Base-by-base conservation (phyloP, 1,140 invertebrate species). In the Drosophila nasuta region DNA sequence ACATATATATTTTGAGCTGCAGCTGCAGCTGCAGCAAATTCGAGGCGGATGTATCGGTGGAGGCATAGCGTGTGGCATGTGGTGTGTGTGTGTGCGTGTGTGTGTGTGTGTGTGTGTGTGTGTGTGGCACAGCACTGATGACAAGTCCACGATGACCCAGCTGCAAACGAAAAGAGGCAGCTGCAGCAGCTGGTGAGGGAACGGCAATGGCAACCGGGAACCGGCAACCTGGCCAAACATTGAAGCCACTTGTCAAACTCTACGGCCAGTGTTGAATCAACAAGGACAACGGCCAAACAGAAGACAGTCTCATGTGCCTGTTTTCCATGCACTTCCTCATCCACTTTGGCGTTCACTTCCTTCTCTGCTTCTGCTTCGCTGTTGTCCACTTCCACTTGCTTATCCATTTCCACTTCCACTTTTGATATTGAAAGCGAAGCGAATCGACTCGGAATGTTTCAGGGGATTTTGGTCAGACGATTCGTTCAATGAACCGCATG, bases 401-500 rank as follows among this genome's bases (percentile, higher is more conserved):
- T 38, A 70, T 65, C 76, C 63, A 60, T 76, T 77, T 67, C 64
- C 57, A 77, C 77, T 85, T 81, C 83, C 74, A 89, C 81, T 85
- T 81, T 88, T 76, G 68, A 81, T 81, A 88, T 78, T 72, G 80
- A 87, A 88, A 85, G 71, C 77, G 78, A 79, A 38, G 69, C 57
- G 62, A 59, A 41, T 69, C 43, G 30, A 46, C 48, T 70, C 17
- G 15, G 28, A 20, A 38, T 59, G 28, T 64, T 60, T 45, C 45
- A 63, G 63, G 13, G 48, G 71, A 80, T 56, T 75, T 73, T 82
- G 79, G 83, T 69, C 83, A 74, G 58, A 52, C 49, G 38, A 35
- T n/a, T 67, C 69, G 75, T 77, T 75, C 79, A 89, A 85, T 89
- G 81, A 89, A 89, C 81, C 75, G 85, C 48, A 85, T 89, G 85